Conservation (phyloP, 2,113 vertebrate species). For the Picathartes gymnocephalus region DNA sequence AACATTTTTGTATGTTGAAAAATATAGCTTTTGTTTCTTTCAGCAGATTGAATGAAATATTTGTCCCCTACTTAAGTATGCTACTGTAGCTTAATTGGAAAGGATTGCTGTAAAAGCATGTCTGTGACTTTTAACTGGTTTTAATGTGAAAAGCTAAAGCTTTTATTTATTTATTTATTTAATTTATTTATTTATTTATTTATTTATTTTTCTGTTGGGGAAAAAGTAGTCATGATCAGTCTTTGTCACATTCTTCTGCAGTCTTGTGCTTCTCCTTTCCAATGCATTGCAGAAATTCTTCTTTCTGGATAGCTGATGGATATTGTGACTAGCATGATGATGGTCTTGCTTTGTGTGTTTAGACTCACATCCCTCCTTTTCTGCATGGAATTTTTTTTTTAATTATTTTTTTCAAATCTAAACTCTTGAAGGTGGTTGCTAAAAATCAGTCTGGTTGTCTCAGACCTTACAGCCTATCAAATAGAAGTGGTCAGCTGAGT, state of each 20-base stretch:
- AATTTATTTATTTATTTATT: neutral
- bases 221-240: neutral
- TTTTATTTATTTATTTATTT: neutral
- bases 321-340: neutral
- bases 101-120: neutral
- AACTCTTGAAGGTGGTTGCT: neutral
- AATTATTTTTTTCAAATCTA: neutral
- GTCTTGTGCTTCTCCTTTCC: neutral
- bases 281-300: neutral
- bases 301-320: neutral
- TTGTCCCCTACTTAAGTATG: neutral
- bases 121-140: neutral
- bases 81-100: neutral
- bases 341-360: neutral
- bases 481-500: neutral
- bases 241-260: neutral
- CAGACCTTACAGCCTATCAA: neutral
- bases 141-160: neutral
- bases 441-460: neutral
- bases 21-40: neutral
- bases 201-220: neutral
- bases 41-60: neutral
- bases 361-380: neutral
- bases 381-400: neutral
- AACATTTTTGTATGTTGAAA: neutral